phyloP scores from a whole-genome alignment of 2,113 vertebrate genomes.

The Porphyrio hochstetteri region DNA sequence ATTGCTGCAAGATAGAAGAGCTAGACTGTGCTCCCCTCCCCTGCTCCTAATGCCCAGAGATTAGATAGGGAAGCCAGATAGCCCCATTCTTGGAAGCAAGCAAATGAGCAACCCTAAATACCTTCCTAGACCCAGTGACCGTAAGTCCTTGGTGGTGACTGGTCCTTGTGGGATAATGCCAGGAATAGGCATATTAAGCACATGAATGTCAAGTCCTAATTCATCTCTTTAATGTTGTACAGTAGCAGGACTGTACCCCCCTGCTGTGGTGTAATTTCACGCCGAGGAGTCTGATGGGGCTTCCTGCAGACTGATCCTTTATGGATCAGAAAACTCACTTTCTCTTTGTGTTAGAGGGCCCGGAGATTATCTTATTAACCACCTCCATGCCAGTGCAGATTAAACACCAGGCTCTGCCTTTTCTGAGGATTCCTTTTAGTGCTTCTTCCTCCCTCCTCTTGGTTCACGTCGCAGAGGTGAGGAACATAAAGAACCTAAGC shows the following conservation, averaged over 20 bases:
- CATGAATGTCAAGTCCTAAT: constrained; percentile 75
- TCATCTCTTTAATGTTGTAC: constrained; percentile 77
- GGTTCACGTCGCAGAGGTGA: neutral
- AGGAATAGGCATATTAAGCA: constrained; percentile 66
- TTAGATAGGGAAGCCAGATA: constrained; percentile 47
- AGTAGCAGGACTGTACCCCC: constrained; percentile 73
- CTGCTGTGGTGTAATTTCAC: constrained; percentile 86
- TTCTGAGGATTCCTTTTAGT: neutral
- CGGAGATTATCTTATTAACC: constrained; percentile 77
- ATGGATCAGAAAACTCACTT: constrained; percentile 85
- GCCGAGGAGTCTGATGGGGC: constrained; percentile 81
- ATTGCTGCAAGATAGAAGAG: neutral
- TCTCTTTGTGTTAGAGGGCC: constrained; percentile 73
- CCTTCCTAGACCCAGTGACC: constrained; percentile 6
- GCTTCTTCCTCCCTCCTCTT: neutral
- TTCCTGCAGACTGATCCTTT: constrained; percentile 84
- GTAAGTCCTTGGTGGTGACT: constrained; percentile 46
- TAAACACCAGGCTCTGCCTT: neutral
- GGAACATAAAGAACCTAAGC: neutral
- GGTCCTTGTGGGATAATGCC: constrained; percentile 61
- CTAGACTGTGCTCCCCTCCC: neutral
- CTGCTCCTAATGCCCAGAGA: neutral
- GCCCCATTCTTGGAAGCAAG: neutral
- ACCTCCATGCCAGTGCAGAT: constrained; percentile 45
- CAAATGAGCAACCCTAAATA: constrained; percentile 46